Evolutionary conservation across 2,113 vertebrate genomes (phyloP).

Genomic region (Lycocorax pyrrhopterus): DNA sequence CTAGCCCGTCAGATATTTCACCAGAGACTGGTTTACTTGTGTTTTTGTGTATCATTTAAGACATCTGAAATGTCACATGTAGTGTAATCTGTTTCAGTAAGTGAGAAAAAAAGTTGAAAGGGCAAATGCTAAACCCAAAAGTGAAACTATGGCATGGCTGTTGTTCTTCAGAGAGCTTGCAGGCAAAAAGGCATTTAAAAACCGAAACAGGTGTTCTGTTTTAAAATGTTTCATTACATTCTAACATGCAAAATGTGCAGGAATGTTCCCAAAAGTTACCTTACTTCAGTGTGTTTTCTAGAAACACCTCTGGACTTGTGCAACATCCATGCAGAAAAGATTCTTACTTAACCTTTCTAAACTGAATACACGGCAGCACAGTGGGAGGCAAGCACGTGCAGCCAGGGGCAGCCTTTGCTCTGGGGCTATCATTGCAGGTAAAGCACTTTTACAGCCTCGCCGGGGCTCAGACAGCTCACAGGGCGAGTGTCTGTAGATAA

Average conservation of each 20-base stretch:
- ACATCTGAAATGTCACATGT: background rate
- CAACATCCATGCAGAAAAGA: background rate
- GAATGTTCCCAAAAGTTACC: background rate
- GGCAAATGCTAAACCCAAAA: background rate
- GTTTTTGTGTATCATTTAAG: background rate
- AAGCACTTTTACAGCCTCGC: background rate
- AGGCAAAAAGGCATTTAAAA: background rate
- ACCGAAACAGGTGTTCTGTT: background rate
- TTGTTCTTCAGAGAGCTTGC: background rate
- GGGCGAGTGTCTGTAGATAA: fast-evolving
- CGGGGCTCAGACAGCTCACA: background rate
- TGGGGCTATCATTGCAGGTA: background rate
- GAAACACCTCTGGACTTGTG: background rate
- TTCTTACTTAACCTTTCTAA: background rate
- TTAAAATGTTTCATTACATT: background rate
- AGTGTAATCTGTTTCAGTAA: background rate
- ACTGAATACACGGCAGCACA: background rate
- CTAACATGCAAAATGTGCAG: background rate
- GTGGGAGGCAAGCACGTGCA: background rate
- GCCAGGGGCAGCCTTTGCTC: background rate
- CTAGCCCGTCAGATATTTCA: background rate
- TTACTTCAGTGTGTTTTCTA: background rate
- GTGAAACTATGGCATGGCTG: background rate
- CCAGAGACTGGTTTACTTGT: background rate
- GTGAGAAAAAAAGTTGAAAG: background rate